Base-by-base conservation (phyloP, 2,797 vertebrate species). In the Sebastolobus altivelis region DNA sequence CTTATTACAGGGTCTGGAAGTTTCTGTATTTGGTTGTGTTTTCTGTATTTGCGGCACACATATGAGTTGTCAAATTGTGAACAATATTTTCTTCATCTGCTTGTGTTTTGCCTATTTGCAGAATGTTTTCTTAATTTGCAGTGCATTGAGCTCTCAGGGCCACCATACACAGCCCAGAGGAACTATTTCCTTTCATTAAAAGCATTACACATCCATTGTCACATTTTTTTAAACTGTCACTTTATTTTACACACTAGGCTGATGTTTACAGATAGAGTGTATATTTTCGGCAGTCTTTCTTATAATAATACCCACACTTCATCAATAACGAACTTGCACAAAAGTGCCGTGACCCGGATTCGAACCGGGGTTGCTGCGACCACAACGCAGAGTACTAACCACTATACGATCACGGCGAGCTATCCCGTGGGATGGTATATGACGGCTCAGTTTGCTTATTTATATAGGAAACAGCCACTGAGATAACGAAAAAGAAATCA, bases 311-410 rank as follows among this genome's bases (percentile, higher is more conserved):
- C 49, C 20, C 49, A 52, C 55, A 52, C 25, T 7, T 29, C 31
- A 31, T 33, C 3, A 0, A 31, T 10, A 10, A 18, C n/a, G 22
- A 40, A 6, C 4, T 5, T 65, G 13, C 9, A 3, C 4, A 43
- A 65, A 43, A 43, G 1, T 33, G 58, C 67, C 73, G 67, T 76
- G 73, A 80, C 56, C 77, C 56, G 52, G 76, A 66, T 74, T 85
- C 65, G 43, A 65, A 74, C 69, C 58, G 67, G 65, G 72, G 71
- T 75, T 66, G 60, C 75, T 78, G 75, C 66, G 67, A 52, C 54
- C 70, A 81, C 74, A 78, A 81, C 59, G 65, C 75, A 77, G 75
- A 81, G 69, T 75, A 83, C 72, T 84, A 65, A 84, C 77, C 81
- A 72, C 72, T 83, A 72, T 79, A 79, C 65, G 76, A 77, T 85